Conservation (phyloP, 2,113 vertebrate species). For the Pantherophis guttatus region DNA sequence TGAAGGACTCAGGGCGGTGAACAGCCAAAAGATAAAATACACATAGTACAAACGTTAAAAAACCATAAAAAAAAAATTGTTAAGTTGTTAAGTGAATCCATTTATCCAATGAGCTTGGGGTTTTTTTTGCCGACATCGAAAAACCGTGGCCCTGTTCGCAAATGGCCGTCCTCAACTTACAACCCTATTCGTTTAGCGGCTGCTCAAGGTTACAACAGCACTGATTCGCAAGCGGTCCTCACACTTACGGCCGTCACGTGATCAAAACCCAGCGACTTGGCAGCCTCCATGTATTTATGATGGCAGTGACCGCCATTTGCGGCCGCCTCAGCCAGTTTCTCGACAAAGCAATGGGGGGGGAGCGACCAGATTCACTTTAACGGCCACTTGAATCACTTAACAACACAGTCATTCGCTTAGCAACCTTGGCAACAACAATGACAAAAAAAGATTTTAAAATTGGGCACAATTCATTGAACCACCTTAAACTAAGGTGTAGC, state of each 20-base stretch:
- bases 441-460: background rate
- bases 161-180: background rate
- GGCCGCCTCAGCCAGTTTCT: no score
- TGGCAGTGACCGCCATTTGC: fast-evolving
- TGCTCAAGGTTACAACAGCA: background rate
- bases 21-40: no score
- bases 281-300: background rate
- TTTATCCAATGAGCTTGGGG: background rate
- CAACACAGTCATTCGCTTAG: background rate
- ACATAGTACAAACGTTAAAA: no score
- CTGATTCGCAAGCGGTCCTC: background rate
- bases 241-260: background rate
- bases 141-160: background rate
- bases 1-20: no score
- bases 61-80: no score
- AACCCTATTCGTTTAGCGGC: background rate
- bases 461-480: background rate
- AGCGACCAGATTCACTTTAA: background rate
- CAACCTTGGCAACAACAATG: fast-evolving
- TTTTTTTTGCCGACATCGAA: background rate
- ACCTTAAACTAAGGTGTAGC: background rate
- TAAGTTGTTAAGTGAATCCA: background rate
- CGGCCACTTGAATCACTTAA: background rate
- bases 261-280: background rate
- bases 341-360: no score